Base-by-base conservation (phyloP, 2,888 invertebrate genomes). In the Drosophila antonietae region DNA sequence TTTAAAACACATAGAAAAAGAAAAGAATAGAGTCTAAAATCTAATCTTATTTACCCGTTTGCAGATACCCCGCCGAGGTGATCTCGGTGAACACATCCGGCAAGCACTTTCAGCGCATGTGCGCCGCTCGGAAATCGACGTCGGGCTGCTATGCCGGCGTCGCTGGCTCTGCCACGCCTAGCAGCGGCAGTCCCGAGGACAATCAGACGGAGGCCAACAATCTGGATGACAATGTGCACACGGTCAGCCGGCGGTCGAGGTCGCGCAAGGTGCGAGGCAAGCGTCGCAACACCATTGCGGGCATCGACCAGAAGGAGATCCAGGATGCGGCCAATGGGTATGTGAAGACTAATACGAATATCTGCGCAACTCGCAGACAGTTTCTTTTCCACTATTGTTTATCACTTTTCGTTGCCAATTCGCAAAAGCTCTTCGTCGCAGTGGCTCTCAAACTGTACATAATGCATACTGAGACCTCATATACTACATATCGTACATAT, bases 1-100 rank as follows among this genome's bases (percentile, higher is more conserved):
- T 52, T 68, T 44, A 47, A 56, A 37, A 37, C 51, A 28, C 2
- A 47, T 0, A 4, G 23, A 9, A 1, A 5, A 28, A 20, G 20
- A n/a, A 9, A 6, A 46, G 1, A 23, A 15, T 2, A 23, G 23
- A 47, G 9, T 18, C 31, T 18, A 33, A 51, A 12, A 33, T 5
- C 35, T 14, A 44, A 55, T 43, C n/a, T n/a, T 61, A 18, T 35
- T 18, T 49, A n/a, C 56, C 37, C 18, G 1, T 15, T 41, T 37
- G 18, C 60, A 97, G 97, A 94, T 98, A 97, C 94, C 97, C 97
- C 62, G 96, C 97, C 78, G 96, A 97, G 94, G 93, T 98, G 77
- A 96, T 98, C 73, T 95, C 96, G 71, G 97, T 98, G 88, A 98
- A 98, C 93, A 96, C 97, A 62, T 96, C 97, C 73, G 98, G 98